A percentile compares a stretch with the other conserved stretches of the same genome.
Evolutionary conservation across 2,797 vertebrate genomes (phyloP).

Genomic region (Urophycis tenuis): DNA sequence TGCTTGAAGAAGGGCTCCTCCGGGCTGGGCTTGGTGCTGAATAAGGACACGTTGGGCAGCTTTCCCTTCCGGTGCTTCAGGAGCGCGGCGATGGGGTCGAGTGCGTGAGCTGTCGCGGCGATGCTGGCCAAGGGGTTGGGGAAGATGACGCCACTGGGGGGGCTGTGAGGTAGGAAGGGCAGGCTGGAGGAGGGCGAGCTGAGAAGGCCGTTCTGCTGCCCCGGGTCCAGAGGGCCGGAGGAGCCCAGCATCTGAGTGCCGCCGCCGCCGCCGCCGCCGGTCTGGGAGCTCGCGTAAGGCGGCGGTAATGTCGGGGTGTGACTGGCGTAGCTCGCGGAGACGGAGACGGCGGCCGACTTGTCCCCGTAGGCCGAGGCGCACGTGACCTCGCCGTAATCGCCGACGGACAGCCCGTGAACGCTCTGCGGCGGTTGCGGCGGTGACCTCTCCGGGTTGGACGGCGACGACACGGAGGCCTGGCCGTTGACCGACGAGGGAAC

Average conservation of each 20-base stretch:
- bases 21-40: slow-evolving; percentile 84
- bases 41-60: slow-evolving; percentile 81
- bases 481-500: slow-evolving; percentile 68
- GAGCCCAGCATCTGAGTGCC: slow-evolving; percentile 71
- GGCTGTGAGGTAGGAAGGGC: slow-evolving; percentile 93
- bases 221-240: slow-evolving; percentile 72
- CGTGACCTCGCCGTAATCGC: slow-evolving; percentile 55
- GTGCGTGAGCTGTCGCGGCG: slow-evolving; percentile 85
- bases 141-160: slow-evolving; percentile 89
- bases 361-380: slow-evolving; percentile 65
- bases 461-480: slow-evolving; percentile 64
- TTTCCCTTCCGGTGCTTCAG: slow-evolving; percentile 93
- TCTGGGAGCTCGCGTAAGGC: slow-evolving; percentile 60
- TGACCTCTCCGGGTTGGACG: slow-evolving; percentile 66
- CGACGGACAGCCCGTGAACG: slow-evolving; percentile 61
- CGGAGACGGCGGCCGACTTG: slow-evolving; percentile 54
- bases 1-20: slow-evolving; percentile 98
- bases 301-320: slow-evolving; percentile 65
- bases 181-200: slow-evolving; percentile 75
- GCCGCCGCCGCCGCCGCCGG: slow-evolving; percentile 55
- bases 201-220: slow-evolving; percentile 73
- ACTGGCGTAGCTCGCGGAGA: slow-evolving; percentile 57
- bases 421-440: slow-evolving; percentile 70
- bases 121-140: slow-evolving; percentile 95
- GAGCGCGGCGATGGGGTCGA: slow-evolving; percentile 89